These are phyloP conservation scores for Hoplodrina blanda DNA, from an alignment of 2,888 invertebrate genomes.

Conservation along the genomic window DNA sequence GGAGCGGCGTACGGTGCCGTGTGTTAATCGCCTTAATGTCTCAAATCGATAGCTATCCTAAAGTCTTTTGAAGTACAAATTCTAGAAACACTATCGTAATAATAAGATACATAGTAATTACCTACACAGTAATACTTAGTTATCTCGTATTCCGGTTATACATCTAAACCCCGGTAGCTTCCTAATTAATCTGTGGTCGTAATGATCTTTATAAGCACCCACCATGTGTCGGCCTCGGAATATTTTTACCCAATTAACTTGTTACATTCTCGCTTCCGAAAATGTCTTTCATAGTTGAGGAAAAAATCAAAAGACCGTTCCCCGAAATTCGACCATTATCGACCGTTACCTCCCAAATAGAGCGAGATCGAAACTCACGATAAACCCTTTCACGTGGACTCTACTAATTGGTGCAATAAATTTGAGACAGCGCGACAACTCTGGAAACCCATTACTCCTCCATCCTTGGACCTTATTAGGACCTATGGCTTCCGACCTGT, in stretches of 20 bases:
- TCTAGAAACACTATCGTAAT: conserved; percentile 61
- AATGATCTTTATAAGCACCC: conserved; percentile 78
- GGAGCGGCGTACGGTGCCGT: too few species aligned
- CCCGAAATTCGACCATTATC: conserved; percentile 87
- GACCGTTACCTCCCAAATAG: conserved; percentile 90
- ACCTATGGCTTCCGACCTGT: conserved; percentile 69
- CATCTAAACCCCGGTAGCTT: conserved; percentile 75
- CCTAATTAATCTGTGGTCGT: conserved; percentile 83
- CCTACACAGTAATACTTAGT: conserved; percentile 62
- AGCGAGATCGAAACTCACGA: conserved; percentile 82
- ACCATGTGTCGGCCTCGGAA: conserved; percentile 80
- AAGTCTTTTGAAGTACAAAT: conserved; percentile 52
- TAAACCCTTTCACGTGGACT: conserved; percentile 86
- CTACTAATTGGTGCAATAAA: conserved; percentile 90
- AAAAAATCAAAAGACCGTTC: conserved; percentile 82
- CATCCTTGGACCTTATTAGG: conserved; percentile 80
- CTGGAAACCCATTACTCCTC: conserved; percentile 76
- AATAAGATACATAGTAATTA: conserved; percentile 66
- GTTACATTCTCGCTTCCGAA: conserved; percentile 89
- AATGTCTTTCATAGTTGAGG: conserved; percentile 77
- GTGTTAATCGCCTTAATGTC: too few species aligned
- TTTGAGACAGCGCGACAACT: conserved; percentile 83
- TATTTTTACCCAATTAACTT: conserved; percentile 89
- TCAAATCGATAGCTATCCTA: conserved; percentile 44
- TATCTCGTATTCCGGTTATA: conserved; percentile 74